Percentiles rank a stretch among this genome's conserved stretches.
Evolutionary conservation across 1,140 invertebrate genomes (phyloP).

Genomic region (Drosophila setifemur): DNA sequence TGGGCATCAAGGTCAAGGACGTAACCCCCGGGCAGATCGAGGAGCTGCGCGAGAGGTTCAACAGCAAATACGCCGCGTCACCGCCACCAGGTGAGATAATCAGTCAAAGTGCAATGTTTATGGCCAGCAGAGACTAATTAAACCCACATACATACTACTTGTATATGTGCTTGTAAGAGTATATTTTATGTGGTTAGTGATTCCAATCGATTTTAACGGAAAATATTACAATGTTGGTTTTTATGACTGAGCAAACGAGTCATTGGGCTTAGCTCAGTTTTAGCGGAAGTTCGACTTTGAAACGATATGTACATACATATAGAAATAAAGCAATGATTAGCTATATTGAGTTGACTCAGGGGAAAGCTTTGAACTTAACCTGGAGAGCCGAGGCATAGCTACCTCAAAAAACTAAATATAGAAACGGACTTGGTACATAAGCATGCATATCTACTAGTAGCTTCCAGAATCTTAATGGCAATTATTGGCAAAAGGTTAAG

Average conservation of each 20-base stretch:
- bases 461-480: background rate
- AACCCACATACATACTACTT: too few relatives aligned
- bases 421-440: background rate
- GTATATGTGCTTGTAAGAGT: too few relatives aligned
- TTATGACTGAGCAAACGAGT: too few relatives aligned
- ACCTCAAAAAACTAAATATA: background rate
- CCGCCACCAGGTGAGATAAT: conserved; percentile 69
- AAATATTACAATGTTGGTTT: conserved; percentile 3
- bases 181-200: too few relatives aligned
- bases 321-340: background rate
- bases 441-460: too few relatives aligned
- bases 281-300: conserved; percentile 4
- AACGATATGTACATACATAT: conserved; percentile 3
- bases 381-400: conserved; percentile 10
- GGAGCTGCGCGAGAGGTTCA: conserved; percentile 84
- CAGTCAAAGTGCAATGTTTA: conserved; percentile 18
- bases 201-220: background rate
- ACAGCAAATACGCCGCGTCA: conserved; percentile 83
- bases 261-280: background rate
- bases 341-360: conserved; percentile 11
- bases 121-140: too few relatives aligned
- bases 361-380: conserved; percentile 38
- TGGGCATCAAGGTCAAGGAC: conserved; percentile 62
- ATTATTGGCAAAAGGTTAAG: conserved; percentile 11
- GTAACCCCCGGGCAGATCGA: conserved; percentile 82